Evolutionary conservation across 2,797 vertebrate genomes (phyloP), one percentile per base, ranked within the genome.

Genomic region (Myiothlypis chrysogaster): DNA sequence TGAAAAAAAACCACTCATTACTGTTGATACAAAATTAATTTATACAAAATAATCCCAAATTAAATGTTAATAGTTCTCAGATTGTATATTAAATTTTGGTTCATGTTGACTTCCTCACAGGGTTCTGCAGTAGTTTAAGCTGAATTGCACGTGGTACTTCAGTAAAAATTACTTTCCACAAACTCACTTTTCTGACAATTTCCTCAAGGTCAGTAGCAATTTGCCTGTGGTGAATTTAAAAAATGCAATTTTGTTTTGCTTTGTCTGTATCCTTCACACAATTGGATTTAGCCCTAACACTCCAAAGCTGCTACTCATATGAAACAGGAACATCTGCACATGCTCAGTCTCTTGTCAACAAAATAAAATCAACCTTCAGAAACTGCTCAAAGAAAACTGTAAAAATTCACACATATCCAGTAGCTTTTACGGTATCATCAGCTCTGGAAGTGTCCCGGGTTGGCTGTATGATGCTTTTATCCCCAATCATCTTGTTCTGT

Each of bases 291-390:
- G 47, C 75, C 12, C 71, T 70, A 43, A 35, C 43, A 39, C 44
- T 78, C 3, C 41, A 80, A 66, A 93, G 11, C 44, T 87, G 32
- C n/a, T 69, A 12, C 41, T 92, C 34, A 4, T 37, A 20, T 49
- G 56, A 60, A 61, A 28, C 28, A 82, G 50, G n/a, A 87, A 75
- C 43, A 83, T 83, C 61, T 69, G 39, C 72, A 63, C 23, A 34
- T 83, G 57, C 46, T 89, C 71, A 55, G 13, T 83, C 32, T 93
- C 63, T 53, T 77, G 30, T 83, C 71, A 85, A 55, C 50, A 52
- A 77, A 80, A 87, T 57, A 87, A 92, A 92, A 34, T 84, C 44
- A 84, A n/a, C 35, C 47, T 83, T 91, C 61, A 89, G 53, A 93
- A 85, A 65, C 24, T 41, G 30, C 25, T 89, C 50, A 87, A 73